A percentile compares a stretch with the other conserved stretches of the same genome.
These are phyloP conservation scores for Oncorhynchus clarkii DNA, from an alignment of 2,113 vertebrate genomes.

Conservation along the genomic window DNA sequence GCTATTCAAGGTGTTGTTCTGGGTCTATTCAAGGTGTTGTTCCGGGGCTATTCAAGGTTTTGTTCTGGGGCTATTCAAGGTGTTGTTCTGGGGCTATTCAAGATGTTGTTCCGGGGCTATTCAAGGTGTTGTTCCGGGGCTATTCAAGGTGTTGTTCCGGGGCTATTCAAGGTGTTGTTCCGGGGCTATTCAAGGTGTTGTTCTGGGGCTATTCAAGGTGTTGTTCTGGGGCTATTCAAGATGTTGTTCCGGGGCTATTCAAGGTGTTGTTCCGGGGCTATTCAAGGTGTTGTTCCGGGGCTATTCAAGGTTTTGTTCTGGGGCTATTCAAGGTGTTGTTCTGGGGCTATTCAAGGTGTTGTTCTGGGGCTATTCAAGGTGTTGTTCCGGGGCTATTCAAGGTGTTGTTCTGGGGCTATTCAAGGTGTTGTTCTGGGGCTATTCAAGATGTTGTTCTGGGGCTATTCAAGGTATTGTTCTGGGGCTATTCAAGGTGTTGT, in stretches of 20 bases:
- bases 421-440: slow-evolving; percentile 29
- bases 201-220: background rate
- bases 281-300: slow-evolving; percentile 36
- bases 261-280: slow-evolving; percentile 27
- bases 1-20: slow-evolving; percentile 28
- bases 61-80: slow-evolving; percentile 29
- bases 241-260: slow-evolving; percentile 39
- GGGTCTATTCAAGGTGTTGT: slow-evolving; percentile 21
- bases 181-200: slow-evolving; percentile 29
- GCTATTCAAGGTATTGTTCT: too few species aligned
- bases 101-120: slow-evolving; percentile 25
- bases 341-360: slow-evolving; percentile 17
- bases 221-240: background rate
- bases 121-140: slow-evolving; percentile 30
- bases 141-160: slow-evolving; percentile 37
- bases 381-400: slow-evolving; percentile 37
- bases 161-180: slow-evolving; percentile 26
- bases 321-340: slow-evolving; percentile 26
- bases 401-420: slow-evolving; percentile 24
- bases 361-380: slow-evolving; percentile 9
- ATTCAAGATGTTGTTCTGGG: slow-evolving; percentile 37
- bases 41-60: slow-evolving; percentile 11
- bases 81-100: slow-evolving; percentile 30
- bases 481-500: slow-evolving; percentile 34
- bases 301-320: slow-evolving; percentile 36